Percentiles rank a stretch among this genome's conserved stretches.
Evolutionary conservation across 2,113 vertebrate species (phyloP).

Genomic region (Labrus mixtus): DNA sequence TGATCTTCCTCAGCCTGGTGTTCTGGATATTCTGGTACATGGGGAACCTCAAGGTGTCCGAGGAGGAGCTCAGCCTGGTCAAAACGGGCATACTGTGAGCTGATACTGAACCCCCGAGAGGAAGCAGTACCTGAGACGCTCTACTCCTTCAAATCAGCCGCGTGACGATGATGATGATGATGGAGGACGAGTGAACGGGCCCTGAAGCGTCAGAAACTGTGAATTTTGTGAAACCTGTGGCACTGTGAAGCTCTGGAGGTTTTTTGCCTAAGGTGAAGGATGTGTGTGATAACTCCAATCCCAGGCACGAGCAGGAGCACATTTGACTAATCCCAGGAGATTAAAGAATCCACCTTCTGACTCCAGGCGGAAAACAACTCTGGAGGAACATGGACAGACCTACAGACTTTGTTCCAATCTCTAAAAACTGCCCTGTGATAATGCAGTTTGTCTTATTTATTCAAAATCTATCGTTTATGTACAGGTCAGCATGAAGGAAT

Average conservation of each 20-base stretch:
- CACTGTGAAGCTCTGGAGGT: neutral
- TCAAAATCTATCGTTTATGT: neutral
- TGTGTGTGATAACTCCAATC: slow-evolving; percentile 7
- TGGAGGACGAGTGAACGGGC: neutral
- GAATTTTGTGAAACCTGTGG: neutral
- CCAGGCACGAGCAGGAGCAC: slow-evolving; percentile 1
- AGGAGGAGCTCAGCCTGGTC: slow-evolving; percentile 75
- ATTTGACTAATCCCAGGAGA: slow-evolving; percentile 38
- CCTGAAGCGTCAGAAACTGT: slow-evolving; percentile 9
- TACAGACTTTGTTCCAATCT: slow-evolving; percentile 2
- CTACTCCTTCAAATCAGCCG: neutral
- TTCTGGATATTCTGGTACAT: slow-evolving; percentile 93
- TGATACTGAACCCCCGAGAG: neutral
- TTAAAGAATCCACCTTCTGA: neutral
- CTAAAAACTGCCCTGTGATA: neutral
- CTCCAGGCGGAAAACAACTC: neutral
- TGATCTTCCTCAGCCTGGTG: slow-evolving; percentile 88
- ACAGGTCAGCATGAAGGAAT: neutral
- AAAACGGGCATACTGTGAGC: slow-evolving; percentile 49
- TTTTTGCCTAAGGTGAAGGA: slow-evolving; percentile 13
- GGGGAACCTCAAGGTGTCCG: slow-evolving; percentile 83
- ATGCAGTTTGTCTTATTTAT: slow-evolving; percentile 4
- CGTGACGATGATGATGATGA: neutral
- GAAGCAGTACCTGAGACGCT: neutral
- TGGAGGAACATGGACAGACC: neutral